These are phyloP conservation scores for Stercorarius parasiticus DNA, from an alignment of 2,113 vertebrate genomes.

Conservation along the genomic window DNA sequence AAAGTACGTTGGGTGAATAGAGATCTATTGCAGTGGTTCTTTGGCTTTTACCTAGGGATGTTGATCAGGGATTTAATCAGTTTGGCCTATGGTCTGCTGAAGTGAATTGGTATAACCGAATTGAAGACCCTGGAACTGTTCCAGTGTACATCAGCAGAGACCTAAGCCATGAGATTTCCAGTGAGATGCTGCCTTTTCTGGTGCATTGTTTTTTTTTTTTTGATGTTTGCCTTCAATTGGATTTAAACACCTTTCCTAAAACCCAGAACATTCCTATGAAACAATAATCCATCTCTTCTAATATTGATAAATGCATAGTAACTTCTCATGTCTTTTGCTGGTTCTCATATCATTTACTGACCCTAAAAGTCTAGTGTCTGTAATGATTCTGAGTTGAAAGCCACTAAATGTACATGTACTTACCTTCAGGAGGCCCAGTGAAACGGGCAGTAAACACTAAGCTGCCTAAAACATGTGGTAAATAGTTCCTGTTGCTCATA, in stretches of 20 bases:
- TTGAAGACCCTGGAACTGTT: background rate
- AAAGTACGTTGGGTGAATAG: background rate
- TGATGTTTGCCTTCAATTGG: background rate
- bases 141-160: background rate
- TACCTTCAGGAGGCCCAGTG: background rate
- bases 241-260: background rate
- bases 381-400: background rate
- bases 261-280: background rate
- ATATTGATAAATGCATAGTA: background rate
- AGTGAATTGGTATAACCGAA: background rate
- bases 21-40: background rate
- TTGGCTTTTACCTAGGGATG: background rate
- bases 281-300: background rate
- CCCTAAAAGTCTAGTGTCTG: background rate
- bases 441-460: background rate
- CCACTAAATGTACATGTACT: background rate
- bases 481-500: background rate
- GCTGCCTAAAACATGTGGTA: background rate
- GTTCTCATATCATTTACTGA: background rate
- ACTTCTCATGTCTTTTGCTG: background rate
- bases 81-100: background rate
- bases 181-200: background rate
- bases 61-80: background rate
- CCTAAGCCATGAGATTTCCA: background rate
- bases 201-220: accelerated